Evolutionary conservation across 1,140 invertebrate species (phyloP), one percentile per base, ranked within the genome.

Genomic region (Aplysia californica): DNA sequence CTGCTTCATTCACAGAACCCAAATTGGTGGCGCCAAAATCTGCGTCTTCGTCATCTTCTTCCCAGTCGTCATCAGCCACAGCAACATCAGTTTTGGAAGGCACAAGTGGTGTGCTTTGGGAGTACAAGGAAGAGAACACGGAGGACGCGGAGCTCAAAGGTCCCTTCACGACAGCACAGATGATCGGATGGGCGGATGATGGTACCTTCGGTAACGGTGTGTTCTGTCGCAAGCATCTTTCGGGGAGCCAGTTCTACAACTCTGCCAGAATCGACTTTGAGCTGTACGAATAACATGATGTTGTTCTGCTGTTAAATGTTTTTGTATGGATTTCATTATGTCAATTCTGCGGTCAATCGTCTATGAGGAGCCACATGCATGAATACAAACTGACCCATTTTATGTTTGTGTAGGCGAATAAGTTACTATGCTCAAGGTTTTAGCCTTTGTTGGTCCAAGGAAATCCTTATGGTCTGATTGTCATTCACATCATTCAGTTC

Each of bases 241-340:
- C 92, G 69, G 92, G 92, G 80, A 84, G 88, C 36, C 93, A 94
- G 78, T 98, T 98, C 91, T 97, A 97, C 87, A 94, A 92, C 73
- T 96, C 95, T 1, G 94, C 93, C 84, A 92, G 97, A 86, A 95
- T 98, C 81, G 97, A 98, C 90, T 98, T 98, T 93, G 96, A 97
- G 86, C 91, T 97, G 55, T 97, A 97, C 75, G 87, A 84, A 33
- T 89, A 74, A 85, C n/a, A n/a, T n/a, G n/a, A n/a, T n/a, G n/a
- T n/a, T n/a, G n/a, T n/a, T n/a, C n/a, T n/a, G n/a, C n/a, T n/a
- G n/a, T n/a, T n/a, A n/a, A n/a, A n/a, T n/a, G n/a, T n/a, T n/a
- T n/a, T n/a, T n/a, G n/a, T n/a, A n/a, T n/a, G n/a, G n/a, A n/a
- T n/a, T n/a, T n/a, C n/a, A n/a, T n/a, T n/a, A n/a, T n/a, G n/a